These are phyloP conservation scores for Steromphala cineraria DNA, from an alignment of 2,888 invertebrate genomes.

Conservation along the genomic window DNA sequence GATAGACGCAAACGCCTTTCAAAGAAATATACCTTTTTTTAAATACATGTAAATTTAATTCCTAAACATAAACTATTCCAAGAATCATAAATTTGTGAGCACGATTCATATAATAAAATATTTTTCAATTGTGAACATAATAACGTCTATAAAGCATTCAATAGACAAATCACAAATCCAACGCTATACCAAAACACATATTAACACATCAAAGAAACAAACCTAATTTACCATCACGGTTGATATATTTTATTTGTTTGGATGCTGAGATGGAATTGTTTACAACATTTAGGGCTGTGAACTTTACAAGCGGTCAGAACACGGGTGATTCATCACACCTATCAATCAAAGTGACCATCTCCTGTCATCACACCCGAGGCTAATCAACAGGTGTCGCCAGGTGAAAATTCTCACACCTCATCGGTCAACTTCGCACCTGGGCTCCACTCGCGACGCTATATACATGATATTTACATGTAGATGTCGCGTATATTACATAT, in stretches of 20 bases:
- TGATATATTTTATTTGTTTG: background rate
- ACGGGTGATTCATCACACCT: constrained; percentile 3
- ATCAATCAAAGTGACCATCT: constrained; percentile 16
- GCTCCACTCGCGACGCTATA: background rate
- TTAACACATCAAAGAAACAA: no score
- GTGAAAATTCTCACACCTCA: constrained; percentile 6
- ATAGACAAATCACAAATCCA: no score
- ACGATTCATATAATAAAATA: no score
- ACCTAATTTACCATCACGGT: background rate
- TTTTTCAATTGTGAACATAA: no score
- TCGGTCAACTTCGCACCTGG: constrained; percentile 1
- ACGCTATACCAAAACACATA: no score
- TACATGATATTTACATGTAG: background rate
- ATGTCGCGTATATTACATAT: no score
- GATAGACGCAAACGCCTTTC: no score
- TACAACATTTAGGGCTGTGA: background rate
- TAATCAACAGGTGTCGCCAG: constrained; percentile 9
- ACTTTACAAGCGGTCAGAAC: background rate
- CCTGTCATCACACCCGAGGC: background rate
- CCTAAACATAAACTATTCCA: no score
- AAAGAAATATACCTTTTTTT: no score
- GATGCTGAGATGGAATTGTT: background rate
- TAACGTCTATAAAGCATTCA: no score
- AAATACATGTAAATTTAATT: no score
- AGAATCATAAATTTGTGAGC: no score